Base-by-base conservation (phyloP, 2,113 vertebrate genomes). In the Euleptes europaea region DNA sequence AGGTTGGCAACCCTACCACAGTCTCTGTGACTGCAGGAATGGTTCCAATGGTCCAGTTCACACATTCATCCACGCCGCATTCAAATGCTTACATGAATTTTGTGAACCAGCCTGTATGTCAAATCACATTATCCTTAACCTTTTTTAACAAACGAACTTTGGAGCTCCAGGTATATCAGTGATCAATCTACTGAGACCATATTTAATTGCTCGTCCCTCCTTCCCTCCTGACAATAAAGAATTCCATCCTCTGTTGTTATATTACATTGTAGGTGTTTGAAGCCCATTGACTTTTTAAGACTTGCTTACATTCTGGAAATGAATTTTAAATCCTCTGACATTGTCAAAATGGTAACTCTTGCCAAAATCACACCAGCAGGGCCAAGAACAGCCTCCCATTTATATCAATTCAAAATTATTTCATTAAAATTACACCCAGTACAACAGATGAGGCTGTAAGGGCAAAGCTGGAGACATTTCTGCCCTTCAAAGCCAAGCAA, bases 401-500 rank as follows among this genome's bases (percentile, higher is more conserved):
- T 88, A 70, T 82, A 93, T 88, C 88, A 88, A 92, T 73, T 88
- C 90, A 86, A 71, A 35, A 76, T 82, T 79, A 75, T 7, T 60
- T 65, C 47, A 81, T 70, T 92, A 42, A 47, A 89, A 84, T 70
- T 35, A 65, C 19, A 84, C 75, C 72, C 51, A 60, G 84, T 82
- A 51, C 91, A 94, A 78, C 79, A 69, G 90, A 86, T 77, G 35
- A n/a, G 3, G 71, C 49, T 89, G 51, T 63, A 84, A 73, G 78
- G 81, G 91, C 74, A 76, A 85, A 90, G 76, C 69, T 80, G 86
- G 76, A 0, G 0, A 83, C 80, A 81, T 91, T 90, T 91, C 91
- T 72, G 83, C 83, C 86, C 88, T 78, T 54, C 5, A 90, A 40
- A 65, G 47, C 72, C 85, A 90, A 60, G 67, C 42, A 67, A 78